These are phyloP conservation scores for Aporrectodea caliginosa DNA, from an alignment of 1,140 invertebrate species.

Conservation along the genomic window DNA sequence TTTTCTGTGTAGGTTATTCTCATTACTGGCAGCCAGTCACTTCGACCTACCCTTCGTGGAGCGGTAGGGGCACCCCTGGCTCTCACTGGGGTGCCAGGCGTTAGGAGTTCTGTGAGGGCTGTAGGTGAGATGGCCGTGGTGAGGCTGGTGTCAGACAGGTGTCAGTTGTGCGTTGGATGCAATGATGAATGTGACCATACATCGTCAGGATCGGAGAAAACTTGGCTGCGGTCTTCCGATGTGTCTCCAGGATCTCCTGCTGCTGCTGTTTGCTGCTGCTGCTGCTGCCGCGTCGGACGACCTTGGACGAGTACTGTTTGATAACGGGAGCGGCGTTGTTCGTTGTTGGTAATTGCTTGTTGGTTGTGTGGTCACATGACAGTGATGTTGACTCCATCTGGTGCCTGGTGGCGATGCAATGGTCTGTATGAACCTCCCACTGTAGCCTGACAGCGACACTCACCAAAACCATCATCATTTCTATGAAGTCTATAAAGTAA, in stretches of 20 bases:
- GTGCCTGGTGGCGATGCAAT: not conserved
- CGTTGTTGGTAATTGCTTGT: too few relatives aligned
- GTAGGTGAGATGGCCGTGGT: not conserved
- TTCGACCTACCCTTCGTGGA: not conserved
- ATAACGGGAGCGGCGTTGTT: too few relatives aligned
- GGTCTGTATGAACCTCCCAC: not conserved
- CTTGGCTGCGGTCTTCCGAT: not conserved
- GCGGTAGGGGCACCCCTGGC: not conserved
- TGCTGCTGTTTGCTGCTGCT: too few relatives aligned
- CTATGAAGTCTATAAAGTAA: not conserved
- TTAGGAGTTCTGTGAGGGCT: not conserved
- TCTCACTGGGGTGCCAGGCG: not conserved
- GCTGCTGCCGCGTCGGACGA: too few relatives aligned
- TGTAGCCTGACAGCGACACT: not conserved
- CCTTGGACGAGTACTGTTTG: too few relatives aligned
- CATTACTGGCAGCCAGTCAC: not conserved
- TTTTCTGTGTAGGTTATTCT: not conserved
- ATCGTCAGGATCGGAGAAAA: not conserved
- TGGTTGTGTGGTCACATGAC: too few relatives aligned
- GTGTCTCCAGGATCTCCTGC: too few relatives aligned
- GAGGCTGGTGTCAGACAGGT: slow-evolving; percentile 1
- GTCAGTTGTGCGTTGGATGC: not conserved
- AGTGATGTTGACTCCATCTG: too few relatives aligned
- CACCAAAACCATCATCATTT: slow-evolving; percentile 1
- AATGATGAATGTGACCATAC: not conserved